Conservation (phyloP, 2,797 vertebrate species). For the Melanotaenia pygmaea region DNA sequence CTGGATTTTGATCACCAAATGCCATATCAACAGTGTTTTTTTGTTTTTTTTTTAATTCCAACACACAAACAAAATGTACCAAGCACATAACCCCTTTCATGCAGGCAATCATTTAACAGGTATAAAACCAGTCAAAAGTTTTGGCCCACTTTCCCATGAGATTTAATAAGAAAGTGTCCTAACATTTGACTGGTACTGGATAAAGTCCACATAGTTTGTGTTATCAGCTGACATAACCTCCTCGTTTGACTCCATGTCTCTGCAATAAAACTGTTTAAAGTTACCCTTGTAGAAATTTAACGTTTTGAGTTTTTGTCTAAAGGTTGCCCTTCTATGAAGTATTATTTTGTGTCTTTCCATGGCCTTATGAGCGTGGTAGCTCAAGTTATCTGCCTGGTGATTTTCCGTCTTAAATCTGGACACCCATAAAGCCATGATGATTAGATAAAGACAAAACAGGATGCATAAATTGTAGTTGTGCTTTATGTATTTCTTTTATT, state of each 20-base stretch:
- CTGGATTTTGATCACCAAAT: background rate
- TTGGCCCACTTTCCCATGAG: too few relatives aligned
- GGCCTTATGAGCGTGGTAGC: background rate
- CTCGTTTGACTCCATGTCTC: background rate
- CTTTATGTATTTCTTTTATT: background rate
- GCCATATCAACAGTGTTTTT: too few relatives aligned
- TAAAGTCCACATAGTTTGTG: background rate
- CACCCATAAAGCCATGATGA: background rate
- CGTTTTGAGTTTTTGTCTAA: background rate
- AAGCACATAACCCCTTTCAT: background rate
- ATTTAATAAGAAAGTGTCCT: too few relatives aligned
- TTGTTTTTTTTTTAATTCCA: too few relatives aligned
- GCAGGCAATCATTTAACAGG: background rate
- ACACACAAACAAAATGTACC: background rate
- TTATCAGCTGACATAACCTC: background rate
- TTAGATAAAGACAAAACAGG: background rate
- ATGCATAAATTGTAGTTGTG: background rate
- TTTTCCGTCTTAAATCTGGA: background rate
- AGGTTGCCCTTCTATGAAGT: background rate
- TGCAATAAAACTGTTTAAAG: background rate
- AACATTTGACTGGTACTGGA: too few relatives aligned
- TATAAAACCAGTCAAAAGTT: background rate
- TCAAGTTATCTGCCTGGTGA: background rate
- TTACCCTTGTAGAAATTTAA: background rate
- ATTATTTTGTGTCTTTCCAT: background rate